Conservation (phyloP, 2,113 vertebrate species). For the Sclerurus mexicanus region DNA sequence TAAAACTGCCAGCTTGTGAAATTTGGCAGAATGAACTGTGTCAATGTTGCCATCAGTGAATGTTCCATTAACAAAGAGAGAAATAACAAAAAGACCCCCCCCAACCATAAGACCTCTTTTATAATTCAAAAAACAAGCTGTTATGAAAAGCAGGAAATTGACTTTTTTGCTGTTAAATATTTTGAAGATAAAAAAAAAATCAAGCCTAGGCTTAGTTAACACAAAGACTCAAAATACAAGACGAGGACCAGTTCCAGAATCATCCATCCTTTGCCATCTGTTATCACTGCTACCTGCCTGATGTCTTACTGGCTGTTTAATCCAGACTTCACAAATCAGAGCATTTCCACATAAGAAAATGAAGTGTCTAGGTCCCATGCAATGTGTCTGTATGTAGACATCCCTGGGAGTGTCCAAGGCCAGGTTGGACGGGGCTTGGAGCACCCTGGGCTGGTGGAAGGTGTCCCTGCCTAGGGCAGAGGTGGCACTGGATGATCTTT, state of each 20-base stretch:
- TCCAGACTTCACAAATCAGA: background rate
- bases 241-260: background rate
- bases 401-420: background rate
- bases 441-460: background rate
- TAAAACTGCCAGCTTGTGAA: background rate
- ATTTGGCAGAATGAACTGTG: background rate
- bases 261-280: background rate
- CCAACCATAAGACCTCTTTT: background rate
- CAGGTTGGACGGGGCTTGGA: background rate
- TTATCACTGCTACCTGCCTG: background rate
- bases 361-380: background rate
- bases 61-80: background rate
- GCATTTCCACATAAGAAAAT: background rate
- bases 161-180: background rate
- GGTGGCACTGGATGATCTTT: background rate
- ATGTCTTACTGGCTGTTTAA: background rate
- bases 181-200: background rate
- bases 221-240: background rate
- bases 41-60: background rate
- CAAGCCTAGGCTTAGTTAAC: background rate
- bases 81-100: background rate
- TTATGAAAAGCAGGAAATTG: background rate
- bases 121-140: background rate
- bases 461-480: background rate
- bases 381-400: background rate